phyloP scores from a whole-genome alignment of 2,797 vertebrate genomes.

The Allochrocebus solatus region DNA sequence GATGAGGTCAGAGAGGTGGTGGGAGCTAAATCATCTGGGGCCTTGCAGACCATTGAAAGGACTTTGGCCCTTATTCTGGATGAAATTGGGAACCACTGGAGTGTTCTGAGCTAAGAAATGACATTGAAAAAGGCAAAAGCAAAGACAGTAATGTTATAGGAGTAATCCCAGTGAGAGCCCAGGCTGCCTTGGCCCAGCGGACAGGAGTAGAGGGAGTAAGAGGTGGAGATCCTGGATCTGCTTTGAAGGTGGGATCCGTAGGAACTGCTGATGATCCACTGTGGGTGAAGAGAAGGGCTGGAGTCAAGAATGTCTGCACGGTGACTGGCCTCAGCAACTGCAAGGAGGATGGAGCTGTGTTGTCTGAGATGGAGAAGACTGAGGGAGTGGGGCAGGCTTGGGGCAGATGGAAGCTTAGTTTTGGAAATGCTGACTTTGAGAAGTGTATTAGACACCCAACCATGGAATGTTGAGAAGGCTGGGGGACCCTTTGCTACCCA shows the following conservation, averaged over 20 bases:
- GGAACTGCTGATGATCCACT: neutral
- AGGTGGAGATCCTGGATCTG: neutral
- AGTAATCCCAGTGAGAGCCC: neutral
- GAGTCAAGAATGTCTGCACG: neutral
- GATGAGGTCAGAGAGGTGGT: neutral
- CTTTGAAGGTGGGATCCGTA: neutral
- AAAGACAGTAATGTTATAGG: neutral
- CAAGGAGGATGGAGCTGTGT: neutral
- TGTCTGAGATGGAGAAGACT: neutral
- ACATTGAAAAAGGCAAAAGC: neutral
- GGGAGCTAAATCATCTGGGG: neutral
- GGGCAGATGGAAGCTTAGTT: neutral
- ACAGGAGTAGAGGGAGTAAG: neutral
- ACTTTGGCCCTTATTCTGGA: neutral
- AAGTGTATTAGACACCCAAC: neutral
- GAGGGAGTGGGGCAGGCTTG: too few relatives aligned
- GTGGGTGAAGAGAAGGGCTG: too few relatives aligned
- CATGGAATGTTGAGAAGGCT: rapidly evolving
- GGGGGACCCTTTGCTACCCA: neutral
- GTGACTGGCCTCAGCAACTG: neutral
- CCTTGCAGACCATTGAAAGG: neutral
- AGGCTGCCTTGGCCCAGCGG: neutral
- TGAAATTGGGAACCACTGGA: neutral
- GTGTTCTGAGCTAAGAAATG: neutral
- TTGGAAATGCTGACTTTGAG: neutral